Evolutionary conservation across 2,888 invertebrate genomes (phyloP).

Genomic region (Drosophila phalerata): DNA sequence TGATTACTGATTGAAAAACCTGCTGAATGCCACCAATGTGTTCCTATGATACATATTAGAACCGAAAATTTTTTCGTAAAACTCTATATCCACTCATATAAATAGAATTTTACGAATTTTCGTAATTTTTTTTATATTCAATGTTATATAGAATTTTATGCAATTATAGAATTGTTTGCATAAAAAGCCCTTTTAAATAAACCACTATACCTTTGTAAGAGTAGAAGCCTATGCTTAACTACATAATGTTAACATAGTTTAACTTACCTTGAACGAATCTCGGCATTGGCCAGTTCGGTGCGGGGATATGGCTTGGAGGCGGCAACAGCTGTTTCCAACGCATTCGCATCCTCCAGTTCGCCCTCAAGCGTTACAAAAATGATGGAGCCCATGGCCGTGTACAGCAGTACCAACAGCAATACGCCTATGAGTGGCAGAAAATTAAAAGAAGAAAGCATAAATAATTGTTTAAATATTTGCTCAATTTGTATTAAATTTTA

Average conservation of each 20-base stretch:
- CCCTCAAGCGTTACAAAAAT: conserved; percentile 95
- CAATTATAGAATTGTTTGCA: too few species aligned
- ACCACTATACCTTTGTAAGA: too few species aligned
- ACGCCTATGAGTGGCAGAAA: conserved; percentile 75
- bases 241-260: neutral
- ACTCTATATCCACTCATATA: too few species aligned
- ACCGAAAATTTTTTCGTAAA: too few species aligned
- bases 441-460: neutral
- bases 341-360: conserved; percentile 86
- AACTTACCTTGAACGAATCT: conserved; percentile 87
- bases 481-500: neutral
- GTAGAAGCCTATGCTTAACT: too few species aligned
- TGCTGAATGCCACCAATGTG: too few species aligned
- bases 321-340: conserved; percentile 88
- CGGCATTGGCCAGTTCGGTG: conserved; percentile 86
- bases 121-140: too few species aligned
- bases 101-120: too few species aligned
- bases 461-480: conserved; percentile 10
- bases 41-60: too few species aligned
- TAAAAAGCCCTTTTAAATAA: too few species aligned
- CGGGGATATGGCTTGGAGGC: conserved; percentile 89
- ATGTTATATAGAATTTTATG: too few species aligned
- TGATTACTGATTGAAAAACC: too few species aligned
- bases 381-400: conserved; percentile 96
- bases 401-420: conserved; percentile 92